phyloP scores from a whole-genome alignment of 2,797 vertebrate species.

The Phataginus tetradactyla region DNA sequence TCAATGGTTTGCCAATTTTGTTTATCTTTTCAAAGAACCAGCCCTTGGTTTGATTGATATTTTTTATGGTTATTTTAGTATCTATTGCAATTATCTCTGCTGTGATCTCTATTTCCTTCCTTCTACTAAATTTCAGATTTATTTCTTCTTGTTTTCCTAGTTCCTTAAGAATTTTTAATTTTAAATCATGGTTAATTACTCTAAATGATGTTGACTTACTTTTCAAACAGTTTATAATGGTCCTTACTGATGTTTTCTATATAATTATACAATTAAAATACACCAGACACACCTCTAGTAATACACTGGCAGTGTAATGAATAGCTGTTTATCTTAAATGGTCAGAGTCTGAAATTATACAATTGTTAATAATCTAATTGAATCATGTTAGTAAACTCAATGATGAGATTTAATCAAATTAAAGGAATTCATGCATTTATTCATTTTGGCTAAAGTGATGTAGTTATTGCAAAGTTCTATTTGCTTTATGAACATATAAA shows the following conservation, averaged over 20 bases:
- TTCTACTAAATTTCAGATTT: not conserved
- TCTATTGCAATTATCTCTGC: not conserved
- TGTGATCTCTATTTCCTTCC: not conserved
- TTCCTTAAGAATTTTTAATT: not conserved
- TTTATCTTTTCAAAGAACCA: not conserved
- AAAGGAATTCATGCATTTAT: slow-evolving; percentile 14
- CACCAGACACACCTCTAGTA: not conserved
- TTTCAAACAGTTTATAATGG: not conserved
- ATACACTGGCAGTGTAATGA: not conserved
- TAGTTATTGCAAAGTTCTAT: not conserved
- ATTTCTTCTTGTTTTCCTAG: not conserved
- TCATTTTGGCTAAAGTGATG: not conserved
- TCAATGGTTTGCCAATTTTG: not conserved
- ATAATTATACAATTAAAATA: not conserved
- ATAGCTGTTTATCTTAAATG: not conserved
- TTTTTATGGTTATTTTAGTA: not conserved
- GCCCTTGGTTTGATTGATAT: not conserved
- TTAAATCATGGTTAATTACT: not conserved
- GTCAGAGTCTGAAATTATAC: not conserved
- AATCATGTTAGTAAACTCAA: not conserved
- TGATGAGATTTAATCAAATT: not conserved
- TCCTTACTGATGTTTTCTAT: not conserved
- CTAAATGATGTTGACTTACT: not conserved
- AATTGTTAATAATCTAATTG: slow-evolving; percentile 24
- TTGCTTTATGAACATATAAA: not conserved